Evolutionary conservation across 2,888 invertebrate species (phyloP), one percentile per base, ranked within the genome.

Genomic region (Pardosa pseudoannulata): DNA sequence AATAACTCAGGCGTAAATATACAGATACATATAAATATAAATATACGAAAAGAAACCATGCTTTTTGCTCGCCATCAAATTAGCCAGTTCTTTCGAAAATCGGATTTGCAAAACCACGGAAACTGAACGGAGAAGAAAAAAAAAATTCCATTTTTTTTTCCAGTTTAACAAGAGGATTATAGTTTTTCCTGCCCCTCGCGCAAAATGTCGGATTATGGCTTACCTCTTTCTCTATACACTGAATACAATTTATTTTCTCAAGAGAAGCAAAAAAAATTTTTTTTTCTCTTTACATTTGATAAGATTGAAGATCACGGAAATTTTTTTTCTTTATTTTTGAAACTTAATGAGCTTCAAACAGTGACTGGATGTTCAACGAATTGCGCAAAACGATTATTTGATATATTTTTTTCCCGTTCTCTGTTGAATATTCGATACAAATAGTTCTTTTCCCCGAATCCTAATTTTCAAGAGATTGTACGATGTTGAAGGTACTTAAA

Each of bases 101-200:
- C 80, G 67, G 80, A 80, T 80, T 80, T 80, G 27, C 27, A 27
- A 73, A 73, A 80, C 80, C 80, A 80, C 80, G 50, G 67, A 31
- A 31, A 39, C 71, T 39, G 46, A 46, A 46, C 16, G n/a, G n/a
- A 16, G 39, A n/a, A 50, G n/a, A 7, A 50, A 36, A 29, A 72
- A 72, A 64, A 32, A 39, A 28, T 31, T n/a, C n/a, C n/a, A n/a
- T n/a, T n/a, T n/a, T n/a, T 46, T 72, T 67, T 72, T 67, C 73
- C 28, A 70, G 80, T 80, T 80, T 80, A 80, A 80, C 80, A 80
- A 80, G 80, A 64, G 80, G 80, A 80, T 80, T 80, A 36, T 36
- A 80, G 71, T 79, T 72, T 39, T 46, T 79, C 62, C 39, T 32
- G 19, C 62, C 70, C 29, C 32, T 31, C 7, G n/a, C 23, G 31